These are phyloP conservation scores for Calameuta idolon DNA, from an alignment of 2,888 invertebrate genomes.

Conservation along the genomic window DNA sequence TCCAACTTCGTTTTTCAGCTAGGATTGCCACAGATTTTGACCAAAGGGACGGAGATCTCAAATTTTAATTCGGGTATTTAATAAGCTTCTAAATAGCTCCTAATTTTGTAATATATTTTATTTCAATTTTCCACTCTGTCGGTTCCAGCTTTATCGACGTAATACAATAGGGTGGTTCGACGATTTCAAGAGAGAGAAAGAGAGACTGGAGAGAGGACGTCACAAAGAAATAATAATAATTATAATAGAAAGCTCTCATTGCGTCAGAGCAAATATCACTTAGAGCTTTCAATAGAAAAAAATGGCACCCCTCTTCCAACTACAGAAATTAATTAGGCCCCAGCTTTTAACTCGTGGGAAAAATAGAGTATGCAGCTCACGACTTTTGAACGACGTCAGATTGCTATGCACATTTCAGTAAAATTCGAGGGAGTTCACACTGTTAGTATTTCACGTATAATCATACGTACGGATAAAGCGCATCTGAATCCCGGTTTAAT, in stretches of 20 bases:
- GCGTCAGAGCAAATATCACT: background rate
- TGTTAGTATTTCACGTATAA: background rate
- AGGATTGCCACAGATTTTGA: too few species aligned
- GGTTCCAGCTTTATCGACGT: background rate
- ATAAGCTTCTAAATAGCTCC: too few species aligned
- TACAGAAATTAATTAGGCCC: background rate
- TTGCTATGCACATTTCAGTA: background rate
- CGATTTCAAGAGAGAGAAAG: background rate
- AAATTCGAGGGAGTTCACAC: background rate
- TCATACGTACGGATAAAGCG: background rate
- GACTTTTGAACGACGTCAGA: background rate
- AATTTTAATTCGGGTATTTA: too few species aligned
- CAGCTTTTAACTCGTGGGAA: background rate
- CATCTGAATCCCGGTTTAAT: too few species aligned
- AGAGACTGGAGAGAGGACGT: background rate
- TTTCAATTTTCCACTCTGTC: too few species aligned
- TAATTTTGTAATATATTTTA: too few species aligned
- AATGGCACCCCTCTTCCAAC: background rate
- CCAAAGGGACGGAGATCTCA: too few species aligned
- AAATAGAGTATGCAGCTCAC: background rate
- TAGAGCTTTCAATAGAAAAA: background rate
- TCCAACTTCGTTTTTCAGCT: too few species aligned
- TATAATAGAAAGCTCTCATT: background rate
- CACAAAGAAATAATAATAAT: background rate
- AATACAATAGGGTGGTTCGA: background rate